Evolutionary conservation across 2,797 vertebrate genomes (phyloP).

Genomic region (Acanthurus tractus): DNA sequence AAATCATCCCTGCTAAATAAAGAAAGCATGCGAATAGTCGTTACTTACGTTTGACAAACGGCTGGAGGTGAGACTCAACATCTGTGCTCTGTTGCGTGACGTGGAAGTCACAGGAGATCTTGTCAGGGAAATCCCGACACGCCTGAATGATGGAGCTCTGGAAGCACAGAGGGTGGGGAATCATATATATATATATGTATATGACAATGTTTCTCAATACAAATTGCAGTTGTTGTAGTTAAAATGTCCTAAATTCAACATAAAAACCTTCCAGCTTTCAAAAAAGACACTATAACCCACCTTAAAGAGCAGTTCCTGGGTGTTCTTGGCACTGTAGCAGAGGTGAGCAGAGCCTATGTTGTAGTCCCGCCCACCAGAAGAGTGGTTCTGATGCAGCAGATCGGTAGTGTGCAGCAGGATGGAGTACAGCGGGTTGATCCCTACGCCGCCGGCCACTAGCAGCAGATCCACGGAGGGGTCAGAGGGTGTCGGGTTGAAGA

Average conservation of each 20-base stretch:
- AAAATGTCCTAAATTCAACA: no score
- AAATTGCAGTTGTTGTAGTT: no score
- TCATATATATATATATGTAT: background rate
- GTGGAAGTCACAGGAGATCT: constrained; percentile 90
- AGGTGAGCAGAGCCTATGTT: constrained; percentile 87
- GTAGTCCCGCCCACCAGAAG: constrained; percentile 72
- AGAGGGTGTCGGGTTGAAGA: constrained; percentile 91
- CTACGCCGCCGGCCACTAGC: constrained; percentile 94
- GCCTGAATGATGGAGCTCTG: constrained; percentile 90
- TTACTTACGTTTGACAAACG: constrained; percentile 87
- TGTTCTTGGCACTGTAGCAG: constrained; percentile 92
- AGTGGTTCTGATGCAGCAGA: constrained; percentile 80
- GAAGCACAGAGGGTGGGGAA: constrained; percentile 21
- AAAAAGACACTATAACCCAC: constrained; percentile 69
- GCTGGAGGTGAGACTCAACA: constrained; percentile 86
- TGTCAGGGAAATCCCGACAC: constrained; percentile 90
- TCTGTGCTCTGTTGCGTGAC: constrained; percentile 89
- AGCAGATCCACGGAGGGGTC: constrained; percentile 89
- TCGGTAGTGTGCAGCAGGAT: constrained; percentile 92
- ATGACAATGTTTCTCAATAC: background rate
- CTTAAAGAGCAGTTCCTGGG: constrained; percentile 93
- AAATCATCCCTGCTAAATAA: constrained; percentile 39
- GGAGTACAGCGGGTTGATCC: constrained; percentile 97
- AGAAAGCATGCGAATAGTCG: constrained; percentile 12
- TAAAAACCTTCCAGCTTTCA: no score